Percentiles rank a stretch among this genome's conserved stretches.
phyloP scores from a whole-genome alignment of 2,797 vertebrate genomes.

The Sebastes goodei region DNA sequence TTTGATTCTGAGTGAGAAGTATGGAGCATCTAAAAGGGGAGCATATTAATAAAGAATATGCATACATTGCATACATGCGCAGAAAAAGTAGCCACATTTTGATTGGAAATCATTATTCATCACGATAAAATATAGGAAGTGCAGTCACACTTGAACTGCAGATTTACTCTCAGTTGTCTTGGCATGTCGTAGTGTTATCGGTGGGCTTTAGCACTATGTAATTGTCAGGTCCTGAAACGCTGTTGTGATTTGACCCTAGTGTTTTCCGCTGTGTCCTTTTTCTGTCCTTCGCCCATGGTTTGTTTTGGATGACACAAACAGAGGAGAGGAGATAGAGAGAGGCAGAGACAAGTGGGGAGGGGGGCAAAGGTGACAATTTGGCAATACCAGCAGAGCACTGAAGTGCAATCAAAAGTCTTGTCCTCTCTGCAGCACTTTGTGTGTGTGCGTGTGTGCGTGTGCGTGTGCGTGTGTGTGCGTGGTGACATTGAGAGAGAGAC shows the following conservation, averaged over 20 bases:
- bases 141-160: background rate
- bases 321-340: background rate
- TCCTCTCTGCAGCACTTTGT: conserved; percentile 27
- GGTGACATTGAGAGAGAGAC: conserved; percentile 30
- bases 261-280: conserved; percentile 37
- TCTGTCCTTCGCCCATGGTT: conserved; percentile 44
- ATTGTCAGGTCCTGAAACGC: conserved; percentile 23
- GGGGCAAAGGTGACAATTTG: conserved; percentile 62
- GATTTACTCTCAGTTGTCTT: background rate
- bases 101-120: background rate
- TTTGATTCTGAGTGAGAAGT: too few relatives aligned
- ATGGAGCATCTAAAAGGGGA: background rate
- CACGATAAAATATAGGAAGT: background rate
- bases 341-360: conserved; percentile 2
- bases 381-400: conserved; percentile 51
- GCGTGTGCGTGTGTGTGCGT: conserved; percentile 8
- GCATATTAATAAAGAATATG: background rate
- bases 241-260: conserved; percentile 15
- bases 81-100: background rate
- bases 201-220: background rate
- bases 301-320: conserved; percentile 42
- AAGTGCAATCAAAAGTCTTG: conserved; percentile 54
- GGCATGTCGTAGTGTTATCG: conserved; percentile 1
- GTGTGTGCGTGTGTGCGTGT: conserved; percentile 10
- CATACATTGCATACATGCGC: background rate